phyloP scores from a whole-genome alignment of 2,888 invertebrate genomes.

The Argyresthia goedartella region DNA sequence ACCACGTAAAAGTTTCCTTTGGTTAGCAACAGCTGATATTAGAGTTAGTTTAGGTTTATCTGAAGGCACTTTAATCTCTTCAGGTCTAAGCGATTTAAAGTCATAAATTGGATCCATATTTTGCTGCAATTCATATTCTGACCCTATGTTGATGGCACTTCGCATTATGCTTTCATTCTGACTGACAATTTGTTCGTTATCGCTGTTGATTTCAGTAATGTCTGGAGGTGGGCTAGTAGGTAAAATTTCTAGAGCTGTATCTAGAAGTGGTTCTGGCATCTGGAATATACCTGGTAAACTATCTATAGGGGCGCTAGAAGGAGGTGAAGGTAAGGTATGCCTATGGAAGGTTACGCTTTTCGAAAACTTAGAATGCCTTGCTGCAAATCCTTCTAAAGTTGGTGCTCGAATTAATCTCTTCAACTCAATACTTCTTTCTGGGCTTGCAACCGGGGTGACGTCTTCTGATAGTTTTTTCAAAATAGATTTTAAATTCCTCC shows the following conservation, averaged over 20 bases:
- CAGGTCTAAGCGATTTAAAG: slow-evolving; percentile 53
- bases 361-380: slow-evolving; percentile 87
- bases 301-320: slow-evolving; percentile 62
- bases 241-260: slow-evolving; percentile 17
- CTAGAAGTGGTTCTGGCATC: slow-evolving; percentile 35
- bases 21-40: slow-evolving; percentile 71
- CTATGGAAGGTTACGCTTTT: slow-evolving; percentile 92
- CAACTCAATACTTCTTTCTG: slow-evolving; percentile 70
- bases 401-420: slow-evolving; percentile 83
- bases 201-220: neutral
- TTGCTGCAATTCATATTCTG: slow-evolving; percentile 38
- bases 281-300: slow-evolving; percentile 38
- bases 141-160: slow-evolving; percentile 19
- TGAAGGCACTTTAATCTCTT: slow-evolving; percentile 65
- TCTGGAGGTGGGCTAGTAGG: slow-evolving; percentile 21
- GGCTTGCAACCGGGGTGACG: slow-evolving; percentile 58
- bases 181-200: neutral
- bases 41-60: slow-evolving; percentile 70
- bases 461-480: slow-evolving; percentile 86
- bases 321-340: slow-evolving; percentile 86
- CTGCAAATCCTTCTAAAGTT: slow-evolving; percentile 90
- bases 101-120: slow-evolving; percentile 41
- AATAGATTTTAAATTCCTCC: slow-evolving; percentile 86
- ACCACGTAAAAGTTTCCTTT: slow-evolving; percentile 71
- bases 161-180: neutral